These are phyloP conservation scores for Sphaeridia pumilis DNA, from an alignment of 2,888 invertebrate species.

Conservation along the genomic window DNA sequence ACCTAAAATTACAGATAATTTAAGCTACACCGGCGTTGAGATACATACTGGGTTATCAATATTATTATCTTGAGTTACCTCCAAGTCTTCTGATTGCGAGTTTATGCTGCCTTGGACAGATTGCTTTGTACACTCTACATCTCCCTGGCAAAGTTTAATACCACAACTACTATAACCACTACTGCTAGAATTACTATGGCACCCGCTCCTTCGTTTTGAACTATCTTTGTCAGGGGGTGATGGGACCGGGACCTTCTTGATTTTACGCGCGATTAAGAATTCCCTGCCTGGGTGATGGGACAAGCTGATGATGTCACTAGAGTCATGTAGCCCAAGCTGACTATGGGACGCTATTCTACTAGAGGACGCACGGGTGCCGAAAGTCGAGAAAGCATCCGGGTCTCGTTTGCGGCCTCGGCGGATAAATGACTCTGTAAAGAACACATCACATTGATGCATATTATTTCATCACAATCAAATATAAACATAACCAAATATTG, in stretches of 20 bases:
- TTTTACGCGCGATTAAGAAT: constrained; percentile 17
- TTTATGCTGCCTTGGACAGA: constrained; percentile 28
- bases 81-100: constrained; percentile 22
- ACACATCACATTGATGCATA: neutral
- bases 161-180: constrained; percentile 29
- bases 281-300: constrained; percentile 28
- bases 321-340: constrained; percentile 24
- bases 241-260: constrained; percentile 13
- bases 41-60: constrained; percentile 9
- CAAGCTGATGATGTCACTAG: constrained; percentile 27
- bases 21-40: constrained; percentile 11
- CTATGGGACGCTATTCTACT: constrained; percentile 21
- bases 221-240: constrained; percentile 14
- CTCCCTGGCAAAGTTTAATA: constrained; percentile 11
- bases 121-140: constrained; percentile 17
- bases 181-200: constrained; percentile 26
- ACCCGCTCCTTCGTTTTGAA: constrained; percentile 20
- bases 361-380: constrained; percentile 22
- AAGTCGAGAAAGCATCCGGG: constrained; percentile 33
- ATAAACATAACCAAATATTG: neutral
- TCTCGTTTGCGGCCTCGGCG: constrained; percentile 19
- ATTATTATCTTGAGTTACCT: constrained; percentile 19
- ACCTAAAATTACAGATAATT: neutral
- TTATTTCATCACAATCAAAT: neutral
- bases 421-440: constrained; percentile 24